These are phyloP conservation scores for Chrysaora quinquecirrha DNA, from an alignment of 30 jellyfish, hydroid and myxozoan species.

Conservation along the genomic window DNA sequence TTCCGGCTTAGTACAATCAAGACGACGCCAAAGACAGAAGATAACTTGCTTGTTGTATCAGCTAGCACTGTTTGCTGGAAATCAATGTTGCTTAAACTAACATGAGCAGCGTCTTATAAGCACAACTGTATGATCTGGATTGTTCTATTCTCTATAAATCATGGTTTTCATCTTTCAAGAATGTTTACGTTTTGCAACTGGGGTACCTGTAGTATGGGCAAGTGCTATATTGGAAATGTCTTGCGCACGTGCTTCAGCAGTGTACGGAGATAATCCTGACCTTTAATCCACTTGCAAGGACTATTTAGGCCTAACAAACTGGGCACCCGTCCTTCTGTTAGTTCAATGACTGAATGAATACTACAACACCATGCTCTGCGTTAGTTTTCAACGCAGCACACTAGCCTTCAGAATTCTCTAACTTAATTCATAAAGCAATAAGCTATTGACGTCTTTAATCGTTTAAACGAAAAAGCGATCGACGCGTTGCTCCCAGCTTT, in stretches of 20 bases:
- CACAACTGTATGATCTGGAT: not conserved
- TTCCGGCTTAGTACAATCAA: too few species aligned
- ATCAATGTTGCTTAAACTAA: not conserved
- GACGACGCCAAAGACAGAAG: too few species aligned
- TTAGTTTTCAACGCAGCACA: too few species aligned
- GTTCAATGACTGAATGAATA: too few species aligned
- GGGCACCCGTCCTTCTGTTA: constrained; percentile 53
- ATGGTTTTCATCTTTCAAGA: not conserved
- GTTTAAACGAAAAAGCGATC: too few species aligned
- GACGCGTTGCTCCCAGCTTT: too few species aligned
- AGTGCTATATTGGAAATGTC: constrained; percentile 47
- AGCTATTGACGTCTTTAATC: too few species aligned
- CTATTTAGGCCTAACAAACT: constrained; percentile 18
- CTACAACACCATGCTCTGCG: too few species aligned
- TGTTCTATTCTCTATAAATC: not conserved
- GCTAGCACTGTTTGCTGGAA: not conserved
- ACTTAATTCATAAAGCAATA: too few species aligned
- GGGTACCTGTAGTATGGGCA: constrained; percentile 55
- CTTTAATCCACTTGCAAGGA: constrained; percentile 40
- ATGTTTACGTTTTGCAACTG: constrained; percentile 54
- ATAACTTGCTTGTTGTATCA: not conserved
- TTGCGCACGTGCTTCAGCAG: constrained; percentile 72
- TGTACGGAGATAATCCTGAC: constrained; percentile 49
- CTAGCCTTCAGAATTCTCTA: too few species aligned
- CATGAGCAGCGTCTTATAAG: not conserved